These are phyloP conservation scores for Acrossocheilus wenchowensis DNA, from an alignment of 2,797 vertebrate genomes.

Conservation along the genomic window DNA sequence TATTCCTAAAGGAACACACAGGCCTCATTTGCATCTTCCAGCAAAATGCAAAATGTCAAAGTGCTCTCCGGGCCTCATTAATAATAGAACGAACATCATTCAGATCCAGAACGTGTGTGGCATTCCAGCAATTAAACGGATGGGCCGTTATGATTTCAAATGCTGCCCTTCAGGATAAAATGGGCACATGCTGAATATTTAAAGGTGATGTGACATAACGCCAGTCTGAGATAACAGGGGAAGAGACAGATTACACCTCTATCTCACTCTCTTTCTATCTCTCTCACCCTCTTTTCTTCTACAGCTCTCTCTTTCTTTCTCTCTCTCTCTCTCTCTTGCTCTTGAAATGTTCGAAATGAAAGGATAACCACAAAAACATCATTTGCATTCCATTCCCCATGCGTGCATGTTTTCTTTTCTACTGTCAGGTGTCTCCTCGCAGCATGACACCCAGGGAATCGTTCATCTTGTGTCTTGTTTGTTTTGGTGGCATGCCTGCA, in stretches of 20 bases:
- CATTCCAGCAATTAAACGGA: constrained; percentile 78
- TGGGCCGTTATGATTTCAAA: constrained; percentile 77
- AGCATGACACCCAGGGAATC: constrained; percentile 27
- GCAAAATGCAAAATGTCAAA: constrained; percentile 80
- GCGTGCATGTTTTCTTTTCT: constrained; percentile 34
- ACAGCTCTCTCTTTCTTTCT: constrained; percentile 30
- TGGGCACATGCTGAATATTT: constrained; percentile 82
- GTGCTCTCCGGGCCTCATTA: constrained; percentile 74
- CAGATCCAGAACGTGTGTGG: constrained; percentile 74
- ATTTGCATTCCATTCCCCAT: constrained; percentile 38
- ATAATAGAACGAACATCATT: constrained; percentile 76
- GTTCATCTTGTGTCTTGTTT: constrained; percentile 53
- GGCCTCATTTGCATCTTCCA: constrained; percentile 76
- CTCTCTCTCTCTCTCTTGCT: not conserved
- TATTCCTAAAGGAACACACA: constrained; percentile 33
- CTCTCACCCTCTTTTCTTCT: constrained; percentile 61
- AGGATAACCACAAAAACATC: not conserved
- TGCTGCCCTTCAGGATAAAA: constrained; percentile 74
- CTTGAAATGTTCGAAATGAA: constrained; percentile 21
- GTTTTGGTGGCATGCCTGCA: constrained; percentile 50
- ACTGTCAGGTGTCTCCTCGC: constrained; percentile 42
- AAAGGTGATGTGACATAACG: constrained; percentile 69
- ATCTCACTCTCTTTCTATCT: constrained; percentile 55
- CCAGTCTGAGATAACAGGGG: constrained; percentile 71
- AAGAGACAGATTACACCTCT: constrained; percentile 67